Evolutionary conservation across 2,113 vertebrate genomes (phyloP), one percentile per base, ranked within the genome.

Genomic region (Leucopsar rothschildi): DNA sequence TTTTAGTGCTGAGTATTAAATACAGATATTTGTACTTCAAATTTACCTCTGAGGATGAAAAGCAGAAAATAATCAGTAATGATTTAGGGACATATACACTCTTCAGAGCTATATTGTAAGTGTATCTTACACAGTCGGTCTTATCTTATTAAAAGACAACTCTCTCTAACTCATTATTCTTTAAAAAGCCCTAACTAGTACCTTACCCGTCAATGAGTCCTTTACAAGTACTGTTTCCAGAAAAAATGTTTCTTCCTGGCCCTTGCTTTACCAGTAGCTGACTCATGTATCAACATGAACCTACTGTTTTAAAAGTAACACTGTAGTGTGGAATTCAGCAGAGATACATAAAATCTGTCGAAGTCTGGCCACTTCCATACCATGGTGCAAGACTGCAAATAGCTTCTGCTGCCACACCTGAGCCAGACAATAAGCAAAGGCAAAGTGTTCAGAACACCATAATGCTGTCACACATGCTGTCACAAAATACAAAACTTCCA

Each of bases 211-310:
- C 55, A 70, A 33, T 23, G 55, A n/a, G 12, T 37, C 47, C 52
- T 83, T 91, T 29, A 24, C n/a, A 28, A 37, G 25, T 19, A 73
- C n/a, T 86, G 35, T 27, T 88, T 73, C 20, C 20, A 77, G 42
- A 73, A 61, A 35, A 45, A 75, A 52, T 10, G 11, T 45, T 81
- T 24, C 18, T 66, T 35, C n/a, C 39, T 45, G 37, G 18, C 6
- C n/a, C 72, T 80, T 9, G 21, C 29, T 77, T 83, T 83, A 73
- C 42, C 45, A 77, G 50, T 95, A 77, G 10, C 45, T 59, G 23
- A 19, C 39, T 86, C 7, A 1, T 8, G 14, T 33, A 80, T 29
- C 31, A 61, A 52, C 9, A 37, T 0, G 0, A 92, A 76, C 2
- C 9, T 57, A 42, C 42, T 42, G 20, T 31, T 83, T 65, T 35